Evolutionary conservation across 2,113 vertebrate species (phyloP).

Genomic region (Boulengeromyrus knoepffleri): DNA sequence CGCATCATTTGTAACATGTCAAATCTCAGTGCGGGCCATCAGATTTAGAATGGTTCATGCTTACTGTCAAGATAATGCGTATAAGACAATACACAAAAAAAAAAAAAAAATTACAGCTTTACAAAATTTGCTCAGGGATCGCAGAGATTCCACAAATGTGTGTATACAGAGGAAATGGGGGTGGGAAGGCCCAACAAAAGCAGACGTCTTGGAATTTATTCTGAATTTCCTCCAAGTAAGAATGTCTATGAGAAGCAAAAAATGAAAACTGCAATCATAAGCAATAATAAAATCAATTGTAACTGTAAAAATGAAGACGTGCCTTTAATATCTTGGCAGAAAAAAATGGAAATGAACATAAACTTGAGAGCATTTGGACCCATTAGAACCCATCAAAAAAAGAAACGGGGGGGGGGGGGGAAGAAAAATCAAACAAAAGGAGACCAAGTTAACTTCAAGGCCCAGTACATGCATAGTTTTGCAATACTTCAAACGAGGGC

Average conservation of each 20-base stretch:
- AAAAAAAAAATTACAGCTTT: not conserved
- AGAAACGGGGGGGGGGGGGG: not conserved
- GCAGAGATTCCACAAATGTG: not conserved
- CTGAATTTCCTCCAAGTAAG: not conserved
- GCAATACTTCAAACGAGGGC: slow-evolving; percentile 40
- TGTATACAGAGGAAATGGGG: not conserved
- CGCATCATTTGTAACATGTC: not conserved
- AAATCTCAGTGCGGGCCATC: not conserved
- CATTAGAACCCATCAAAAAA: slow-evolving; percentile 30
- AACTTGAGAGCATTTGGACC: slow-evolving; percentile 33
- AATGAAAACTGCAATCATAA: not conserved
- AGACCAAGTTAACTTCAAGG: slow-evolving; percentile 25
- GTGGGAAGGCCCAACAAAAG: not conserved
- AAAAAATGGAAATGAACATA: slow-evolving; percentile 31
- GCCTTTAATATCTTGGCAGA: slow-evolving; percentile 7
- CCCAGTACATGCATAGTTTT: slow-evolving; percentile 23
- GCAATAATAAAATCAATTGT: not conserved
- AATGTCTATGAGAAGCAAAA: not conserved
- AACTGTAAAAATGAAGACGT: slow-evolving; percentile 16
- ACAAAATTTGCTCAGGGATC: not conserved
- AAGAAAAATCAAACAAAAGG: slow-evolving; percentile 31
- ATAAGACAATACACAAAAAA: not conserved
- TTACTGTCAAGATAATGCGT: not conserved
- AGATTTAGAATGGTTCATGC: not conserved
- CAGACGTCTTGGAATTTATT: slow-evolving; percentile 15